Conservation (phyloP, 2,113 vertebrate genomes). For the Nothocercus julius region DNA sequence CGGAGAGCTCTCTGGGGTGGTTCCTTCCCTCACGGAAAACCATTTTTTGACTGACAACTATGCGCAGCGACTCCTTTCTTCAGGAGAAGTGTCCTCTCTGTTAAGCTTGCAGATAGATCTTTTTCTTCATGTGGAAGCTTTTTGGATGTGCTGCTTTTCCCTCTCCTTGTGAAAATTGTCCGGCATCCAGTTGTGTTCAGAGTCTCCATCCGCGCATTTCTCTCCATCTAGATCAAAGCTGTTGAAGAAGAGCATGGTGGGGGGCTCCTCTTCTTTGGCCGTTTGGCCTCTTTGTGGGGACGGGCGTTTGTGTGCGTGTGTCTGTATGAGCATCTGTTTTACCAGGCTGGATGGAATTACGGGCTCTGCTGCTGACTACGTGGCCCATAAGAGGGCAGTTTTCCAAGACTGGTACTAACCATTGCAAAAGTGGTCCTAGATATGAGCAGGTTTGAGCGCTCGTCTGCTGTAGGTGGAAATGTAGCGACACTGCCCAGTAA, state of each 20-base stretch:
- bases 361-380: neutral
- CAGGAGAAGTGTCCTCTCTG: neutral
- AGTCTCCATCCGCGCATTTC: neutral
- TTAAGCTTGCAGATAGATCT: neutral
- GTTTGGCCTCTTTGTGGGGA: neutral
- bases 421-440: neutral
- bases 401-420: neutral
- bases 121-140: neutral
- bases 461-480: neutral
- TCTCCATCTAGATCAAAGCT: neutral
- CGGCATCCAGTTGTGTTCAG: neutral
- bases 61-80: neutral
- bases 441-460: neutral
- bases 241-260: neutral
- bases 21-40: neutral
- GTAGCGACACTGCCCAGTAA: neutral
- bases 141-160: neutral
- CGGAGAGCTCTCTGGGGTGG: neutral
- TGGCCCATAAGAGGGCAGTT: neutral
- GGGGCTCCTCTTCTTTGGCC: neutral
- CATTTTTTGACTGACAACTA: neutral
- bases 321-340: neutral
- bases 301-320: fast-evolving
- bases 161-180: neutral
- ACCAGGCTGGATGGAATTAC: neutral